These are phyloP conservation scores for Illadopsis cleaveri DNA, from an alignment of 2,113 vertebrate species.

Conservation along the genomic window DNA sequence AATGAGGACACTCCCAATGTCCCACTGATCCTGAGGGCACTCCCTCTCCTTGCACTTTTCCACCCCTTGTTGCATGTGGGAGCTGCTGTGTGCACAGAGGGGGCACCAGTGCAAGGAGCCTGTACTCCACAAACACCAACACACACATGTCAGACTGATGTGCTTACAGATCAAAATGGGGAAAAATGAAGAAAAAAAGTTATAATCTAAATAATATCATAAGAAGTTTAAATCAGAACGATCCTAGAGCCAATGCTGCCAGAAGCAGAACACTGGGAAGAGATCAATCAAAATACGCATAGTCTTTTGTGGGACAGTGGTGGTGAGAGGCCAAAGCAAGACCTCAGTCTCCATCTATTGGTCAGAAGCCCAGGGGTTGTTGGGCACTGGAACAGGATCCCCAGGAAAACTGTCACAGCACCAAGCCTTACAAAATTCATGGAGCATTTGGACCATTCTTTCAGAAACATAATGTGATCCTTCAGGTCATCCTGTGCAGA, in stretches of 20 bases:
- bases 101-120: not conserved
- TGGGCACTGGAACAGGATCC: not conserved
- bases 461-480: not conserved
- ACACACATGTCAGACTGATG: not conserved
- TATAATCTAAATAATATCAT: not conserved
- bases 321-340: not conserved
- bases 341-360: not conserved
- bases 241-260: not conserved
- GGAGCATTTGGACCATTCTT: not conserved
- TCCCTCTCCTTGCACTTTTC: not conserved
- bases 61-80: not conserved
- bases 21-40: fast-evolving
- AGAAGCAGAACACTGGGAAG: not conserved
- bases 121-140: not conserved
- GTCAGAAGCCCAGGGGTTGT: not conserved
- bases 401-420: not conserved
- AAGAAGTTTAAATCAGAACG: not conserved
- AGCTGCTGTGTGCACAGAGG: not conserved
- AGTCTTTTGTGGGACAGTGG: not conserved
- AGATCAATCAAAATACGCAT: not conserved
- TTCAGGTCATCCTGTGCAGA: not conserved
- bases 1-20: fast-evolving
- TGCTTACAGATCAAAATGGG: not conserved
- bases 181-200: fast-evolving
- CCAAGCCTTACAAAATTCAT: not conserved